Evolutionary conservation across 1,140 invertebrate genomes (phyloP).

Genomic region (Mycetomoellerius zeteki): DNA sequence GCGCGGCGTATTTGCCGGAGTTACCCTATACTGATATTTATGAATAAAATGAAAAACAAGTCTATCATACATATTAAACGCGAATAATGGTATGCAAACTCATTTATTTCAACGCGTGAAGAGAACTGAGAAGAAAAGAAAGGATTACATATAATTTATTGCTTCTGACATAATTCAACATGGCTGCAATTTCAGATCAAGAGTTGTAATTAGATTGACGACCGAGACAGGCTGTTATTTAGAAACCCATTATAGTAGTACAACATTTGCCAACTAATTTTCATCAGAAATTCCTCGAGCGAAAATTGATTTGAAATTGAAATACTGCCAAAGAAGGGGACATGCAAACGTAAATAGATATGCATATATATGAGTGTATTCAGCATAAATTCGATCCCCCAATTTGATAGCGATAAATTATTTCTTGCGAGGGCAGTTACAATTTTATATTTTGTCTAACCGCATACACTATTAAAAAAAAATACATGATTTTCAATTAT

Average conservation of each 20-base stretch:
- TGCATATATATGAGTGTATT: slow-evolving; percentile 71
- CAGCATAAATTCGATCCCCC: slow-evolving; percentile 61
- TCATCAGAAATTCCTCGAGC: slow-evolving; percentile 56
- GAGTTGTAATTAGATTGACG: slow-evolving; percentile 50
- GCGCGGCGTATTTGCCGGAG: too few relatives aligned
- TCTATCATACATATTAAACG: not conserved
- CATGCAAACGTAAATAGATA: slow-evolving; percentile 68
- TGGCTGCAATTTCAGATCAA: slow-evolving; percentile 33
- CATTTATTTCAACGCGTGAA: slow-evolving; percentile 30
- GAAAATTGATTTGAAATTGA: slow-evolving; percentile 67
- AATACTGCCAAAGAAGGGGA: slow-evolving; percentile 64
- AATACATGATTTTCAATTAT: slow-evolving; percentile 43
- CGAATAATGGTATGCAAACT: slow-evolving; percentile 12
- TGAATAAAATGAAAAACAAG: not conserved
- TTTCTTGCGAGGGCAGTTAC: slow-evolving; percentile 39
- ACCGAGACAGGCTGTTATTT: slow-evolving; percentile 46
- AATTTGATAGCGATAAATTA: slow-evolving; percentile 60
- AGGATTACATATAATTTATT: slow-evolving; percentile 28
- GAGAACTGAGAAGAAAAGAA: not conserved
- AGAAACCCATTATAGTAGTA: slow-evolving; percentile 53
- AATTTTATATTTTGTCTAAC: slow-evolving; percentile 31
- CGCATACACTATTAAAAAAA: slow-evolving; percentile 3
- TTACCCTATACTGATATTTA: not conserved
- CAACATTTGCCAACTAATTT: slow-evolving; percentile 65
- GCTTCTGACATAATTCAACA: slow-evolving; percentile 22